Percentiles rank a stretch among this genome's conserved stretches.
phyloP scores from a whole-genome alignment of 1,140 invertebrate genomes.

The Eciton burchellii region DNA sequence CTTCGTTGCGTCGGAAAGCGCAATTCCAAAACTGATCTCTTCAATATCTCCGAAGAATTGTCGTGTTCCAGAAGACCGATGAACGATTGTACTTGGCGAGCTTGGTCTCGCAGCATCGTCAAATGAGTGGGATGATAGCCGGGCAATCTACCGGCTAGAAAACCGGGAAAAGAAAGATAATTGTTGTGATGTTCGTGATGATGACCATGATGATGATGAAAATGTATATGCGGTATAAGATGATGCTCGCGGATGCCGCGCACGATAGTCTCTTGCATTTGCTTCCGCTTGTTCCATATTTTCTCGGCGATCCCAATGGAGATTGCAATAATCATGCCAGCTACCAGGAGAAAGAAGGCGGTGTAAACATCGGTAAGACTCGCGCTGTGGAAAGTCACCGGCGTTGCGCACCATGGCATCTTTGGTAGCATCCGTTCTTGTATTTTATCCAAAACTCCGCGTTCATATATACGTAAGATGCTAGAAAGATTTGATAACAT shows the following conservation, averaged over 20 bases:
- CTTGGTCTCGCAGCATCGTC: slow-evolving; percentile 19
- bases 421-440: slow-evolving; percentile 80
- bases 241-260: slow-evolving; percentile 60
- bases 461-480: slow-evolving; percentile 82
- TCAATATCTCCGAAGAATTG: neutral
- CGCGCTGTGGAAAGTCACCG: slow-evolving; percentile 81
- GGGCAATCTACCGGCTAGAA: neutral
- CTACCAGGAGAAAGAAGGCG: slow-evolving; percentile 80
- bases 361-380: slow-evolving; percentile 83
- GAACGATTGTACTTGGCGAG: slow-evolving; percentile 28
- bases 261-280: slow-evolving; percentile 66
- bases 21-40: neutral
- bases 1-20: slow-evolving; percentile 6
- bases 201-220: slow-evolving; percentile 31
- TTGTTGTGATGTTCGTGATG: neutral
- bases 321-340: slow-evolving; percentile 76
- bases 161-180: neutral
- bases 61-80: slow-evolving; percentile 11
- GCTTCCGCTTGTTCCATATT: slow-evolving; percentile 77
- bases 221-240: slow-evolving; percentile 54
- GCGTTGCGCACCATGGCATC: slow-evolving; percentile 79
- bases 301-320: slow-evolving; percentile 75
- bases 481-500: slow-evolving; percentile 66
- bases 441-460: slow-evolving; percentile 81
- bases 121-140: slow-evolving; percentile 10